phyloP scores from a whole-genome alignment of 2,113 vertebrate genomes.

The Noctilio leporinus region DNA sequence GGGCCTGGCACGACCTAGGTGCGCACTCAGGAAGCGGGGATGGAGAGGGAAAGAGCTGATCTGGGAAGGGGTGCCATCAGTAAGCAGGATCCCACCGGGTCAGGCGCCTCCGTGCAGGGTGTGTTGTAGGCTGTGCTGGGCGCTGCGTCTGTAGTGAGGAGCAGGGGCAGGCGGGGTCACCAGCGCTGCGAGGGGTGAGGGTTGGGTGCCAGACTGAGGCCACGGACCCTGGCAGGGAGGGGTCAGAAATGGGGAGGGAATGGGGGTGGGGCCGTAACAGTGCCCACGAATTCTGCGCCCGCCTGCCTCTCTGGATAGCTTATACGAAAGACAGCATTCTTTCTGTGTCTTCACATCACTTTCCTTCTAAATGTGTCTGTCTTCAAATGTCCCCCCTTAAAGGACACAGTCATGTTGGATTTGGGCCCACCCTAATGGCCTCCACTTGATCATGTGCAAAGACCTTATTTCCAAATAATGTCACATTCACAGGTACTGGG shows the following conservation, averaged over 20 bases:
- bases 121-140: too few relatives aligned
- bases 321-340: background rate
- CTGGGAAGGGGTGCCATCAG: background rate
- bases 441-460: background rate
- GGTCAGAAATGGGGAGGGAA: background rate
- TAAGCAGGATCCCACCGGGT: background rate
- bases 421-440: background rate
- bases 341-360: background rate
- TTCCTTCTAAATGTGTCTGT: too few relatives aligned
- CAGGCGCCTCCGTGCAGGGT: too few relatives aligned
- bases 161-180: background rate
- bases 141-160: background rate
- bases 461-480: background rate
- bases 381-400: background rate
- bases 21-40: background rate
- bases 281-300: background rate
- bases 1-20: background rate
- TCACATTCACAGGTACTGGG: background rate
- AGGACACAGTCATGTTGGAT: background rate
- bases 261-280: background rate
- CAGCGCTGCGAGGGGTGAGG: background rate
- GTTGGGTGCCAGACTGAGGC: fast-evolving
- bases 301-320: background rate
- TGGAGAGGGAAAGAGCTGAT: background rate
- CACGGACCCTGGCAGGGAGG: background rate